Conservation (phyloP, 2,113 vertebrate species). For the Theristicus caerulescens region DNA sequence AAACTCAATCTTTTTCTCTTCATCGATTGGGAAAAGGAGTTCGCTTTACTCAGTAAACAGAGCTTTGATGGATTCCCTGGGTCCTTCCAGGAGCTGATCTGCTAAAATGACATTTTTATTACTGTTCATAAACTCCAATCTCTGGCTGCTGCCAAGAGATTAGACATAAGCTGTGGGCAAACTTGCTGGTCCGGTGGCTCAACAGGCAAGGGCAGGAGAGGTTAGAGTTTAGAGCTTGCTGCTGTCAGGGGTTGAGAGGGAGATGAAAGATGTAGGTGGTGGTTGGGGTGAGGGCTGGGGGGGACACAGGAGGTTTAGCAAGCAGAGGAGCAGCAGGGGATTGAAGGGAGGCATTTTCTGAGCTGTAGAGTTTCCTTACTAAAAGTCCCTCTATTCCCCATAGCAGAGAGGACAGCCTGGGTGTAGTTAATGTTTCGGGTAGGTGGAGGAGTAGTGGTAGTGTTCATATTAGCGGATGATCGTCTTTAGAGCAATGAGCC, state of each 20-base stretch:
- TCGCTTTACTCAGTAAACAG: constrained; percentile 89
- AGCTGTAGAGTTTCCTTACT: background rate
- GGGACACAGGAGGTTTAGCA: background rate
- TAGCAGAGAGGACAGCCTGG: constrained; percentile 22
- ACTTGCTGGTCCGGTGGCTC: constrained; percentile 80
- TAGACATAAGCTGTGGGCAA: constrained; percentile 98
- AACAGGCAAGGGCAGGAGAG: constrained; percentile 60
- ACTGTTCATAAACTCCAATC: constrained; percentile 99
- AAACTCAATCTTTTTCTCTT: constrained; percentile 71
- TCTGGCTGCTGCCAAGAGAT: constrained; percentile 88
- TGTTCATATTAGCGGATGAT: constrained; percentile 47
- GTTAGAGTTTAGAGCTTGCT: constrained; percentile 30
- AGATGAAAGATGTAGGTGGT: background rate
- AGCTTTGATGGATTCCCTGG: constrained; percentile 86
- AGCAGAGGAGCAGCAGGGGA: background rate
- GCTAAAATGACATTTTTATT: constrained; percentile 99
- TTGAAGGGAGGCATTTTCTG: constrained; percentile 8
- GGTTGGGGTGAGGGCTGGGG: background rate
- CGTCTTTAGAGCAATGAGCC: constrained; percentile 63
- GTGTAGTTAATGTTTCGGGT: background rate
- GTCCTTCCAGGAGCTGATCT: constrained; percentile 83
- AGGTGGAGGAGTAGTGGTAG: background rate
- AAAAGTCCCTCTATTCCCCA: constrained; percentile 12
- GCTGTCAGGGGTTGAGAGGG: background rate
- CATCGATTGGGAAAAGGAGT: constrained; percentile 83